A percentile compares a stretch with the other conserved stretches of the same genome.
Conservation (phyloP, 92 coral and sea anemone species). For the Porites divaricata region DNA sequence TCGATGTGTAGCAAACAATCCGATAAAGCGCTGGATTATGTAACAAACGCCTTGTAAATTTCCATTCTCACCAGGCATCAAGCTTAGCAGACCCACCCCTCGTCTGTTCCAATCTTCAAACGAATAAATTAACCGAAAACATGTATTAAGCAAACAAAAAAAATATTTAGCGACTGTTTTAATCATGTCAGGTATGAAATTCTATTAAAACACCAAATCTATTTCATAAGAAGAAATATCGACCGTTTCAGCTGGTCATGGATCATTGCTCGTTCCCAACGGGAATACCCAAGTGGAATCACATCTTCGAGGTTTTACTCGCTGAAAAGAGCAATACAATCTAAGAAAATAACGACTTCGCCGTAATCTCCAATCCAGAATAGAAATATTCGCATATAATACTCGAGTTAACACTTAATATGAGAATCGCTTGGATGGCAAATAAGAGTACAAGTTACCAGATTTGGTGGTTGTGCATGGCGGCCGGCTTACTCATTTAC, state of each 20-base stretch:
- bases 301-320: neutral
- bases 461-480: slow-evolving; percentile 29
- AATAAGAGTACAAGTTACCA: slow-evolving; percentile 65
- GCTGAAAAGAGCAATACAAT: neutral
- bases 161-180: neutral
- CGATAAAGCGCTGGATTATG: neutral
- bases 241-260: neutral
- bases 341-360: neutral
- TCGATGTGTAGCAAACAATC: neutral
- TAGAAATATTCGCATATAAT: neutral
- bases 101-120: neutral
- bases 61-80: neutral
- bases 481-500: slow-evolving; percentile 3
- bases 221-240: neutral
- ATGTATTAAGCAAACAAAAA: no score
- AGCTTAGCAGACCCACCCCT: slow-evolving; percentile 21
- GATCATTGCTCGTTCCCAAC: slow-evolving; percentile 3
- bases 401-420: slow-evolving; percentile 13
- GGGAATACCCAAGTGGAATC: neutral
- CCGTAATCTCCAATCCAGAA: neutral
- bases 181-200: neutral
- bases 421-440: slow-evolving; percentile 57
- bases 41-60: neutral
- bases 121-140: neutral
- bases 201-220: neutral